Evolutionary conservation across 2,888 invertebrate genomes (phyloP).

Genomic region (Andrena marginata): DNA sequence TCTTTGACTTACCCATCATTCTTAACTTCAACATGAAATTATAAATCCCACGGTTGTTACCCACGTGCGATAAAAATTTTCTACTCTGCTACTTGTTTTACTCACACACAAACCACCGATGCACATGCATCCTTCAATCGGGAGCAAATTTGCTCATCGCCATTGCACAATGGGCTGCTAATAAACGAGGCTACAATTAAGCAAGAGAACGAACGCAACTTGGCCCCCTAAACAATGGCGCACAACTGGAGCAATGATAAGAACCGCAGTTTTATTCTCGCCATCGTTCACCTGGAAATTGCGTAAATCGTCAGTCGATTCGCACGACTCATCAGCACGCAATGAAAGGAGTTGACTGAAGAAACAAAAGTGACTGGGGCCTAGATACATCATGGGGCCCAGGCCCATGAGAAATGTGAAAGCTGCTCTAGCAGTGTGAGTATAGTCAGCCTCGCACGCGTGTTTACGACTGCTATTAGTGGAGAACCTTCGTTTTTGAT

Average conservation of each 20-base stretch:
- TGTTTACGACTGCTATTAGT: conserved; percentile 29
- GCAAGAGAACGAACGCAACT: conserved; percentile 6
- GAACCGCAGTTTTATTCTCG: conserved; percentile 20
- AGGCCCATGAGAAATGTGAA: conserved; percentile 82
- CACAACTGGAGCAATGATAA: conserved; percentile 43
- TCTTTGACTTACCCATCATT: no score
- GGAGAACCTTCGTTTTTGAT: background rate
- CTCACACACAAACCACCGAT: background rate
- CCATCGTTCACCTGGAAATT: conserved; percentile 32
- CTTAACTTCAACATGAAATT: no score
- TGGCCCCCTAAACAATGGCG: conserved; percentile 31
- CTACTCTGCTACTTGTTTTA: background rate
- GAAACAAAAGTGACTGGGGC: conserved; percentile 50
- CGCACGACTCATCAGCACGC: conserved; percentile 66
- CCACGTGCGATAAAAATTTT: no score
- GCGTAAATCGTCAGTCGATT: conserved; percentile 62
- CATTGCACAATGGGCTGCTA: conserved; percentile 19
- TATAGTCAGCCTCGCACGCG: conserved; percentile 79
- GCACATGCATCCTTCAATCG: background rate
- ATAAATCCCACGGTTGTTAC: no score
- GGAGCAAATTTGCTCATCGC: background rate
- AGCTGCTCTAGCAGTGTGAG: conserved; percentile 76
- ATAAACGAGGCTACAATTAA: conserved; percentile 40
- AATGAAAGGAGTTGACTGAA: conserved; percentile 45
- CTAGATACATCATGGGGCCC: conserved; percentile 12